Conservation (phyloP, 2,113 vertebrate genomes). For the Rutilus rutilus region DNA sequence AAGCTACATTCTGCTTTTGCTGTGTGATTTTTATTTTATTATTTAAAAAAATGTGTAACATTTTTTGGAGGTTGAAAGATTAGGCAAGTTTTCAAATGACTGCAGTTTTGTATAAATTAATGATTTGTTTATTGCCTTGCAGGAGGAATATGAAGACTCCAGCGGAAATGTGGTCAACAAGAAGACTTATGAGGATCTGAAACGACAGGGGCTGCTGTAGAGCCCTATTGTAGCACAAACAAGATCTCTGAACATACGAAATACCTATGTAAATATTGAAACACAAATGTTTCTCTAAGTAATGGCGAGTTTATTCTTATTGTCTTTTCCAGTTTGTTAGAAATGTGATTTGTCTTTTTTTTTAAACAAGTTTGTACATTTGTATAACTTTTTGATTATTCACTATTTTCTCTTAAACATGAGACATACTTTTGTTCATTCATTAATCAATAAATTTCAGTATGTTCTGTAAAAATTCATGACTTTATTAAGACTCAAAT, state of each 20-base stretch:
- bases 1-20: neutral
- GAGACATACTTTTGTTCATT: conserved; percentile 42
- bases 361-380: conserved; percentile 57
- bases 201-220: conserved; percentile 94
- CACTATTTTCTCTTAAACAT: conserved; percentile 43
- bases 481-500: neutral
- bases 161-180: conserved; percentile 98
- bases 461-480: conserved; percentile 46
- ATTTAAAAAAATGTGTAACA: neutral
- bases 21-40: too few species aligned
- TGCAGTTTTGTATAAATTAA: too few species aligned
- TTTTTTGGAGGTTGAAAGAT: neutral
- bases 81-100: neutral
- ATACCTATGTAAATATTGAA: neutral
- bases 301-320: neutral
- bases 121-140: conserved; percentile 8
- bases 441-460: conserved; percentile 68
- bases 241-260: neutral
- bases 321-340: conserved; percentile 15
- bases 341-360: conserved; percentile 46
- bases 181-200: conserved; percentile 97
- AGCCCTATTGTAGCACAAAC: neutral
- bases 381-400: conserved; percentile 49
- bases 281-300: neutral
- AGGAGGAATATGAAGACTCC: conserved; percentile 99